Percentiles rank a stretch among this genome's conserved stretches.
These are phyloP conservation scores for Calliphora vomitoria DNA, from an alignment of 2,888 invertebrate genomes.

Conservation along the genomic window DNA sequence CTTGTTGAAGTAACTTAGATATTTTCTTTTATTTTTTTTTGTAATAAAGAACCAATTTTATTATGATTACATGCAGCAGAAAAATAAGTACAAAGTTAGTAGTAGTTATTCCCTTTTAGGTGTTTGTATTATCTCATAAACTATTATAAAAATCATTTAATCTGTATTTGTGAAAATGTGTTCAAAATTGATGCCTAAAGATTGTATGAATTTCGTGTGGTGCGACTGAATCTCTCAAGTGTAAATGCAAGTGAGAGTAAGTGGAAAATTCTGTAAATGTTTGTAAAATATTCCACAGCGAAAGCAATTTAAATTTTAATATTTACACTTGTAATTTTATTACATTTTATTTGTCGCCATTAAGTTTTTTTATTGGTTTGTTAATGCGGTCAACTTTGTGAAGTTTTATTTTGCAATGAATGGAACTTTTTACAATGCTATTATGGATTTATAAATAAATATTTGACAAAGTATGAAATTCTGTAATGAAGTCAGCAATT, in stretches of 20 bases:
- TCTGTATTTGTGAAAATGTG: neutral
- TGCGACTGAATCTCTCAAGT: neutral
- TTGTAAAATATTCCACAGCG: neutral
- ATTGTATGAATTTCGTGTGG: neutral
- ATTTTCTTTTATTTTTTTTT: too few relatives aligned
- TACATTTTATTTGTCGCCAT: neutral
- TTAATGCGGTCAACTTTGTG: neutral
- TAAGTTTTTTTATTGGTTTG: too few relatives aligned
- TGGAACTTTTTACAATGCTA: too few relatives aligned
- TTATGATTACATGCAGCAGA: too few relatives aligned
- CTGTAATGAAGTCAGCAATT: too few relatives aligned
- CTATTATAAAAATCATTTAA: neutral
- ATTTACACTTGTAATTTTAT: neutral
- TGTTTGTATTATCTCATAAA: neutral
- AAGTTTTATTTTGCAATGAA: too few relatives aligned
- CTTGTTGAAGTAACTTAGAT: too few relatives aligned
- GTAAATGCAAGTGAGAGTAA: neutral
- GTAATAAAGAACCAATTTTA: too few relatives aligned
- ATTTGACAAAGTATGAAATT: too few relatives aligned
- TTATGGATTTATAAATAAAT: too few relatives aligned
- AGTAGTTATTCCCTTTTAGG: neutral
- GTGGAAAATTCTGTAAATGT: neutral
- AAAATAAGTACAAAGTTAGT: too few relatives aligned
- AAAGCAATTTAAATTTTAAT: neutral
- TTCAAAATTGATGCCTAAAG: neutral